Evolutionary conservation across 1,140 invertebrate genomes (phyloP).

Genomic region (Trichomalopsis sarcophagae): DNA sequence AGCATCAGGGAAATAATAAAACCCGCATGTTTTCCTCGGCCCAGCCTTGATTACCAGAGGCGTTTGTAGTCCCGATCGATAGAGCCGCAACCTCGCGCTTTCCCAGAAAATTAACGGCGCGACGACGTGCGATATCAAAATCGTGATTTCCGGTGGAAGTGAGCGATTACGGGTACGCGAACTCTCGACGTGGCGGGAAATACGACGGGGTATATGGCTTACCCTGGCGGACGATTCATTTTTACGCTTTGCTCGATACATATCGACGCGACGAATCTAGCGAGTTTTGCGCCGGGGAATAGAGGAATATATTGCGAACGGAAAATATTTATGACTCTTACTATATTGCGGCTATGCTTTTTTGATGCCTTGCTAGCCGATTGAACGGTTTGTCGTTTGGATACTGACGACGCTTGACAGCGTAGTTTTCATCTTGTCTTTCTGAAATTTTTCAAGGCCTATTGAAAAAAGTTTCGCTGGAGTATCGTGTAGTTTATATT

Average conservation of each 20-base stretch:
- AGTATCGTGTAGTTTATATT: no score
- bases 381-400: no score
- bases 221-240: neutral
- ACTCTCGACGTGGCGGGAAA: neutral
- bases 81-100: neutral
- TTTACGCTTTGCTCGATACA: neutral
- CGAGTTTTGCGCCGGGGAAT: neutral
- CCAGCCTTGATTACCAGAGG: neutral
- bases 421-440: no score
- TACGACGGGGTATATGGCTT: neutral
- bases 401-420: no score
- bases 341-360: no score
- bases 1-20: neutral
- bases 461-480: no score
- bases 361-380: no score
- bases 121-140: neutral
- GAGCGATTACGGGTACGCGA: constrained; percentile 12
- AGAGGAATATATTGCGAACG: neutral
- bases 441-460: no score
- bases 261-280: neutral
- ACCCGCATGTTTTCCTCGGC: neutral
- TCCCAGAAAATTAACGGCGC: neutral
- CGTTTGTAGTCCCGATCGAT: neutral
- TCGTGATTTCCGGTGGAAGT: constrained; percentile 28
- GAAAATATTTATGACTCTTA: neutral